Evolutionary conservation across 2,797 vertebrate genomes (phyloP).

Genomic region (Sciurus vulgaris): DNA sequence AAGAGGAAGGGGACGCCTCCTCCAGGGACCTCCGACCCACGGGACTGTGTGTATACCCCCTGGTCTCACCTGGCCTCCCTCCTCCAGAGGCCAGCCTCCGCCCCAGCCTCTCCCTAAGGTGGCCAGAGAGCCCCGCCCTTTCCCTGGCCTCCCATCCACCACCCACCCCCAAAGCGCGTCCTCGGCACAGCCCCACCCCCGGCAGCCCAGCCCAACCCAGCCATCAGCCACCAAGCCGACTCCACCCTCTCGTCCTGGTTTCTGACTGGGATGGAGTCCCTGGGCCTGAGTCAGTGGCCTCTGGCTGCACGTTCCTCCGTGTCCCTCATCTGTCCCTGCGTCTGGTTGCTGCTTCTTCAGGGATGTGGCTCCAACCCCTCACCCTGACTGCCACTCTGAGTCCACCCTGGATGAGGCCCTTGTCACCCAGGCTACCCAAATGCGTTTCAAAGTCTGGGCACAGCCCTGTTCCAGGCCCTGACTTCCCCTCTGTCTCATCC

Average conservation of each 20-base stretch:
- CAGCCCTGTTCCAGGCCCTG: neutral
- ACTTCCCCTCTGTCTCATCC: too few species aligned
- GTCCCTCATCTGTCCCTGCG: too few species aligned
- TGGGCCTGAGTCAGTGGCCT: too few species aligned
- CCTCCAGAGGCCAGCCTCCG: neutral
- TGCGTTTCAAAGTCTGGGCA: neutral
- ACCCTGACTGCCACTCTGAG: neutral
- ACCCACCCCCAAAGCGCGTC: too few species aligned
- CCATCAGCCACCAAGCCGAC: neutral
- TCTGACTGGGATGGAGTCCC: neutral
- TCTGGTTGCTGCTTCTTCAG: neutral
- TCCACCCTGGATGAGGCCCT: neutral
- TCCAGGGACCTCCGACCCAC: neutral
- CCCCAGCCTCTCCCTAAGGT: neutral
- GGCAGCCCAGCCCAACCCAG: neutral
- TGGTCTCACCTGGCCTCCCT: neutral
- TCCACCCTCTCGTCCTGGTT: neutral
- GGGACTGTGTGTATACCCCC: too few species aligned
- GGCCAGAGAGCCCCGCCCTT: neutral
- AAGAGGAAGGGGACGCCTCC: too few species aligned
- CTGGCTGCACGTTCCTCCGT: too few species aligned
- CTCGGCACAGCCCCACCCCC: neutral
- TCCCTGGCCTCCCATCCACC: neutral
- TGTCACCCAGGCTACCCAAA: neutral
- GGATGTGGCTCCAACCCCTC: neutral